Evolutionary conservation across 2,888 invertebrate species (phyloP).

Genomic region (Carpatolechia fugitivella): DNA sequence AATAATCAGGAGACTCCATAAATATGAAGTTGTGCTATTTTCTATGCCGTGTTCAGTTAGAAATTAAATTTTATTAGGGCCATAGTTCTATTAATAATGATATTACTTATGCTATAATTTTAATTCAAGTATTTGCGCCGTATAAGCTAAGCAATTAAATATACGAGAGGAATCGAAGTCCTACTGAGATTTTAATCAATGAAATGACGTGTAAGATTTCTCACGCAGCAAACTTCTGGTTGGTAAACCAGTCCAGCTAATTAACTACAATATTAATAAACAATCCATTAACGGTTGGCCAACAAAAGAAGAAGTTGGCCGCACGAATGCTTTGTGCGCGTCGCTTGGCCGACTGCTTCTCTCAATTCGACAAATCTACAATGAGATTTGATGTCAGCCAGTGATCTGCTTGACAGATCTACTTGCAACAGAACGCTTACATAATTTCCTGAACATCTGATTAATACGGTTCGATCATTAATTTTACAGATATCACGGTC

Average conservation of each 20-base stretch:
- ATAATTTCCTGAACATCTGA: slow-evolving; percentile 2
- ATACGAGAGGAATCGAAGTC: slow-evolving; percentile 22
- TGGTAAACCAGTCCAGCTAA: slow-evolving; percentile 34
- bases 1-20: not conserved
- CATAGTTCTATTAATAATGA: slow-evolving; percentile 1
- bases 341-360: not conserved
- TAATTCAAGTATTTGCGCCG: not conserved
- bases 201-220: slow-evolving; percentile 37
- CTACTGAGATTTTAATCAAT: slow-evolving; percentile 41
- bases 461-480: not conserved
- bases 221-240: slow-evolving; percentile 29
- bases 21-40: slow-evolving; percentile 1
- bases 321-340: slow-evolving; percentile 14
- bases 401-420: not conserved
- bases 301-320: slow-evolving; percentile 32
- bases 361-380: not conserved
- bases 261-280: slow-evolving; percentile 59
- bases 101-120: not conserved
- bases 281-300: slow-evolving; percentile 46
- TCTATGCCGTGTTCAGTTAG: slow-evolving; percentile 4
- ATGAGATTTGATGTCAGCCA: slow-evolving; percentile 2
- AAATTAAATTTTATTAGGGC: slow-evolving; percentile 5
- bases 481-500: not conserved
- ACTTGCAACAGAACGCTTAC: not conserved
- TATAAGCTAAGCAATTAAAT: slow-evolving; percentile 9